These are phyloP conservation scores for Leptoclinus maculatus DNA, from an alignment of 2,797 vertebrate genomes.

Conservation along the genomic window DNA sequence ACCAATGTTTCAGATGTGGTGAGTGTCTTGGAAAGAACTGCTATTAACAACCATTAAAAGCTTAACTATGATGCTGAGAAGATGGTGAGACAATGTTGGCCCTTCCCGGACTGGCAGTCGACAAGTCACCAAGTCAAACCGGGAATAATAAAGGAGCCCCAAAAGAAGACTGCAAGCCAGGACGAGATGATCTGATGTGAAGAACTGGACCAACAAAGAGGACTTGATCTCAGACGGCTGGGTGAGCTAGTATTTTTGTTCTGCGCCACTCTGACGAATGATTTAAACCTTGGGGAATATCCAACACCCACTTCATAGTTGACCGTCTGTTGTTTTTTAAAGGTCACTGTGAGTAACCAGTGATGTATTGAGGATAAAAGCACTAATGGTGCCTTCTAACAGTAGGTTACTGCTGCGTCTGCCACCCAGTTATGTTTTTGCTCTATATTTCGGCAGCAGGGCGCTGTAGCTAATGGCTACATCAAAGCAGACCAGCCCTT, in stretches of 20 bases:
- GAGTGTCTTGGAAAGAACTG: conserved; percentile 4
- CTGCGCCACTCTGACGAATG: background rate
- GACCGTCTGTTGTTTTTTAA: conserved; percentile 13
- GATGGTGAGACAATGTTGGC: conserved; percentile 1
- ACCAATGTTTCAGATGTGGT: conserved; percentile 16
- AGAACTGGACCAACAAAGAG: conserved; percentile 16
- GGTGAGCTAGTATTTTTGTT: conserved; percentile 14
- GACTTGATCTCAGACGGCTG: conserved; percentile 13
- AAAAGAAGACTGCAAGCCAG: conserved; percentile 3
- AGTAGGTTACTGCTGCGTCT: background rate
- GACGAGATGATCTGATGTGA: conserved; percentile 12
- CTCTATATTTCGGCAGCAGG: background rate
- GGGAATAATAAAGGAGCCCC: conserved; percentile 21
- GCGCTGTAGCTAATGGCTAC: background rate
- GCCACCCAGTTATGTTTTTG: background rate
- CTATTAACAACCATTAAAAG: conserved; percentile 12
- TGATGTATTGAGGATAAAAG: conserved; percentile 5
- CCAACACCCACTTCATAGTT: background rate
- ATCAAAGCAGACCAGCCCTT: background rate
- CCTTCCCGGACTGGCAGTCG: background rate
- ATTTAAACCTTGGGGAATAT: conserved; percentile 20
- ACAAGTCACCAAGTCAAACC: conserved; percentile 10
- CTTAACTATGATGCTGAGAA: conserved; percentile 8
- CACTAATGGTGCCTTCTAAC: conserved; percentile 7
- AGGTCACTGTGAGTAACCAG: conserved; percentile 13